Conservation (phyloP, 2,888 invertebrate genomes). For the Macrophya alboannulata region DNA sequence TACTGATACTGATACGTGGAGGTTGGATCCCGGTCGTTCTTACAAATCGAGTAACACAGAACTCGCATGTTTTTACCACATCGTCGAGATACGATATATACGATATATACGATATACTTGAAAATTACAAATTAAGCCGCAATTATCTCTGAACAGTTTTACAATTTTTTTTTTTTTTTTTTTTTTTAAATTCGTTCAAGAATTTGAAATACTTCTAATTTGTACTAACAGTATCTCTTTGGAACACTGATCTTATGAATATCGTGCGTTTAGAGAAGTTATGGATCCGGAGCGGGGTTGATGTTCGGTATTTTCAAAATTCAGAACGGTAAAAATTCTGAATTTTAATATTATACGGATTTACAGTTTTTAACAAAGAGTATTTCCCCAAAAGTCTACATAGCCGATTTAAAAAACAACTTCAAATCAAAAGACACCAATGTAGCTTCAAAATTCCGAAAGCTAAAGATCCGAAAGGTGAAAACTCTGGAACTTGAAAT, state of each 20-base stretch:
- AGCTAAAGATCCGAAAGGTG: no score
- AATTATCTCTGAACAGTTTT: background rate
- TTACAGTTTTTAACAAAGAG: no score
- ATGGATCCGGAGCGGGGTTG: background rate
- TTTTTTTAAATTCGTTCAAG: background rate
- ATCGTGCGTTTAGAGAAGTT: background rate
- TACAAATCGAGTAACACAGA: background rate
- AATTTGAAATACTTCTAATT: background rate
- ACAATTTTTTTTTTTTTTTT: background rate
- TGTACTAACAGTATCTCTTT: no score
- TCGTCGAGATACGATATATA: background rate
- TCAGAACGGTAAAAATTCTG: no score
- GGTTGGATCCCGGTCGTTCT: background rate
- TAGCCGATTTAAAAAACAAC: no score
- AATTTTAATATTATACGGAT: no score
- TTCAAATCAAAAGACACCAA: no score
- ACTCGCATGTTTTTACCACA: background rate
- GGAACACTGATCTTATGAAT: background rate
- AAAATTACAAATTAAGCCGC: background rate
- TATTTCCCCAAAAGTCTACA: no score
- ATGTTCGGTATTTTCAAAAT: no score
- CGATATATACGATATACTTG: background rate
- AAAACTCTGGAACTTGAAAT: no score
- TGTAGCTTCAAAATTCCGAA: no score
- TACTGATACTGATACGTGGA: constrained; percentile 7